These are phyloP conservation scores for Phengaris alcon DNA, from an alignment of 2,888 invertebrate genomes.

Conservation along the genomic window DNA sequence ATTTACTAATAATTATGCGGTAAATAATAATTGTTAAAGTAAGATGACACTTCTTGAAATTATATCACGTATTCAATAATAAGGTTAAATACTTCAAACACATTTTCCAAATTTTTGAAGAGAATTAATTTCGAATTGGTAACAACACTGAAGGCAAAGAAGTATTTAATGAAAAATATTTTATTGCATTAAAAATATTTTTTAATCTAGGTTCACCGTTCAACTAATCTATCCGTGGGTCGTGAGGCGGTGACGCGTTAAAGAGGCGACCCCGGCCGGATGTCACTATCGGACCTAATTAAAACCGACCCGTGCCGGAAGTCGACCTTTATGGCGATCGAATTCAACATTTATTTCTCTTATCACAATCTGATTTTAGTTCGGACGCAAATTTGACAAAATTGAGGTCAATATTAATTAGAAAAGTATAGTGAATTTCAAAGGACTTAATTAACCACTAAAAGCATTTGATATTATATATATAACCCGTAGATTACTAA, in stretches of 20 bases:
- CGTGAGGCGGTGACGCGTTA: slow-evolving; percentile 29
- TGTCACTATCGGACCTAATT: slow-evolving; percentile 56
- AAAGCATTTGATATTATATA: too few relatives aligned
- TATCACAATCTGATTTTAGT: slow-evolving; percentile 25
- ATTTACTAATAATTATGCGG: too few relatives aligned
- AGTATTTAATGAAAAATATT: not conserved
- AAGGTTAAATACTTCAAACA: too few relatives aligned
- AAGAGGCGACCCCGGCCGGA: slow-evolving; percentile 39
- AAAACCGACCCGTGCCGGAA: slow-evolving; percentile 46
- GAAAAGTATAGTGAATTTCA: not conserved
- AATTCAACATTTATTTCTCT: slow-evolving; percentile 4
- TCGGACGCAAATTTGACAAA: not conserved
- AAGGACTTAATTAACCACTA: too few relatives aligned
- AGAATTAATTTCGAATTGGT: too few relatives aligned
- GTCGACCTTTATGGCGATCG: slow-evolving; percentile 11
- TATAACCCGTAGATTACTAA: too few relatives aligned
- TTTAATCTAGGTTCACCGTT: not conserved
- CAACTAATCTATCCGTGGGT: slow-evolving; percentile 19
- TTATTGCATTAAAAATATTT: slow-evolving; percentile 16
- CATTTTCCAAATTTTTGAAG: too few relatives aligned
- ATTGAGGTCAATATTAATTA: not conserved
- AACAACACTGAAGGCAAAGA: not conserved
- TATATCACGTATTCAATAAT: too few relatives aligned
- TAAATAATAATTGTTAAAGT: too few relatives aligned
- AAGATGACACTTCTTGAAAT: too few relatives aligned